Conservation (phyloP, 1,140 invertebrate species). For the Phenacoccus solenopsis region DNA sequence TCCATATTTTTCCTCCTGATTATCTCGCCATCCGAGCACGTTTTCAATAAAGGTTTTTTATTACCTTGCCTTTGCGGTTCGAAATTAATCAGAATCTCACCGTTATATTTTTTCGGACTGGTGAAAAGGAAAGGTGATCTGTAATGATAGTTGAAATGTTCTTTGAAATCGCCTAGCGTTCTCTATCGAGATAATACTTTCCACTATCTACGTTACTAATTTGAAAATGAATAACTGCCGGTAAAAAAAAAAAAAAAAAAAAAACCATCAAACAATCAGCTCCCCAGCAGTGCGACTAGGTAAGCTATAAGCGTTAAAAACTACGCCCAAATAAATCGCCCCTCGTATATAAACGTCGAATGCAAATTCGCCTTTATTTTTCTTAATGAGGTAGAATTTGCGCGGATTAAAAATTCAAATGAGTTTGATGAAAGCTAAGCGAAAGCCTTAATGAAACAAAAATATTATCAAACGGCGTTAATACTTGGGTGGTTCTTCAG, state of each 20-base stretch:
- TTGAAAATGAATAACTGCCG: no score
- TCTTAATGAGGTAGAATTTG: neutral
- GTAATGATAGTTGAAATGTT: no score
- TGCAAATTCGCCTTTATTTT: neutral
- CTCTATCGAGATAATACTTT: no score
- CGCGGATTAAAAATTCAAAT: neutral
- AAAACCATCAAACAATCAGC: no score
- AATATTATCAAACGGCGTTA: constrained; percentile 23
- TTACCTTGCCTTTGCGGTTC: constrained; percentile 40
- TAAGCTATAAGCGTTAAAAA: no score
- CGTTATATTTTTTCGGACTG: constrained; percentile 22
- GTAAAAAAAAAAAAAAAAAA: no score
- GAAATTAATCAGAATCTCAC: constrained; percentile 73
- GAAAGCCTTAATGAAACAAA: neutral
- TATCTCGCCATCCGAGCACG: constrained; percentile 66
- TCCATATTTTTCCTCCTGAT: constrained; percentile 42
- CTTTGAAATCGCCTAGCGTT: no score
- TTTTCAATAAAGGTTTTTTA: constrained; percentile 56
- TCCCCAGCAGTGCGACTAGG: no score
- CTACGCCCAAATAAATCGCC: neutral
- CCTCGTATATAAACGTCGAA: neutral
- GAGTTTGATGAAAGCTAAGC: neutral
- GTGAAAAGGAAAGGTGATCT: constrained; percentile 23
- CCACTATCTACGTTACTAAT: no score
- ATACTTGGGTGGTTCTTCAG: constrained; percentile 62